phyloP scores from a whole-genome alignment of 2,797 vertebrate genomes.

The Odontamblyopus lacepedii region DNA sequence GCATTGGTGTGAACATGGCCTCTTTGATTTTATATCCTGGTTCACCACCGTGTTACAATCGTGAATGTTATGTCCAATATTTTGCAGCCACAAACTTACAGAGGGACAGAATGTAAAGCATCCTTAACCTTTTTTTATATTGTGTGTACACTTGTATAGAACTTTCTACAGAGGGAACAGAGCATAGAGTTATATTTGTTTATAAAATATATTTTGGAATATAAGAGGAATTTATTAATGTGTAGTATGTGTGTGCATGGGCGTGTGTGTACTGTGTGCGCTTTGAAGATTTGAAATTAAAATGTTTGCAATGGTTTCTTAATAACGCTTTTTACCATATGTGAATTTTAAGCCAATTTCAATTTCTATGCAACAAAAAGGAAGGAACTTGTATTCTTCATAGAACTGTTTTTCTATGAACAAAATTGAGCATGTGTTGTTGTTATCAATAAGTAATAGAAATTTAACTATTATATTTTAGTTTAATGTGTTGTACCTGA shows the following conservation, averaged over 20 bases:
- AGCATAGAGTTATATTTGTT: constrained; percentile 94
- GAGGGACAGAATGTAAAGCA: constrained; percentile 86
- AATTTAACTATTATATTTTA: neutral
- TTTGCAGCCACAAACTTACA: constrained; percentile 38
- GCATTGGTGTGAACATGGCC: neutral
- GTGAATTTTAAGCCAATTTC: neutral
- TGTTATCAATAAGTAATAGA: neutral
- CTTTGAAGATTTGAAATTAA: neutral
- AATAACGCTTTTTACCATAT: neutral
- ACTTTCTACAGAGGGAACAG: constrained; percentile 92
- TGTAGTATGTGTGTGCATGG: constrained; percentile 87
- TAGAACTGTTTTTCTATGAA: neutral
- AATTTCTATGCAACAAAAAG: neutral
- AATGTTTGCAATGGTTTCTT: neutral
- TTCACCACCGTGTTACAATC: constrained; percentile 56
- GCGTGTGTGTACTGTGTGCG: constrained; percentile 46
- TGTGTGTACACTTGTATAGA: constrained; percentile 89
- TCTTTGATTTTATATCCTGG: constrained; percentile 3
- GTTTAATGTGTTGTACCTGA: neutral
- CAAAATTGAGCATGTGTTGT: neutral
- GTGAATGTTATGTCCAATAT: constrained; percentile 44
- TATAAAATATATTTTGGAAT: constrained; percentile 94
- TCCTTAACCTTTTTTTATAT: constrained; percentile 76
- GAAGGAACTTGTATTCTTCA: neutral
- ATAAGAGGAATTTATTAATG: constrained; percentile 85